Conservation (phyloP, 2,113 vertebrate species). For the Channa maculata region DNA sequence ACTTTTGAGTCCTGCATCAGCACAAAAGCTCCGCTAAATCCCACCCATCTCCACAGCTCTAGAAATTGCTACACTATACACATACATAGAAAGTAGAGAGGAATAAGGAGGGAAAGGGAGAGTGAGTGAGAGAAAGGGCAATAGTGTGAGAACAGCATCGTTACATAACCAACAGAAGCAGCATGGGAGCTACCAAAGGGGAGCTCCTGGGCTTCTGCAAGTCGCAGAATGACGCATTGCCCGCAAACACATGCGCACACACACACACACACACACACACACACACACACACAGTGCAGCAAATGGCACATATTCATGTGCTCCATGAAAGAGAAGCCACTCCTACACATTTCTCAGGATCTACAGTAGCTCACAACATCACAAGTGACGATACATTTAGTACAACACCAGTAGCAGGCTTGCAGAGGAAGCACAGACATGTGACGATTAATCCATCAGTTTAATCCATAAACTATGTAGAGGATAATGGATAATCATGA, state of each 20-base stretch:
- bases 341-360: slow-evolving; percentile 55
- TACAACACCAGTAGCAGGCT: slow-evolving; percentile 9
- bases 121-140: slow-evolving; percentile 31
- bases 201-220: slow-evolving; percentile 74
- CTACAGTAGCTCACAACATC: slow-evolving; percentile 20
- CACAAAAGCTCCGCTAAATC: slow-evolving; percentile 48
- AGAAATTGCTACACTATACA: slow-evolving; percentile 20
- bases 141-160: slow-evolving; percentile 60
- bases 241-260: slow-evolving; percentile 36
- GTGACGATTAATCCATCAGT: slow-evolving; percentile 38
- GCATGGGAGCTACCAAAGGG: slow-evolving; percentile 73
- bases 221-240: slow-evolving; percentile 75
- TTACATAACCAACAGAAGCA: slow-evolving; percentile 72
- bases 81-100: slow-evolving; percentile 28
- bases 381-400: slow-evolving; percentile 33
- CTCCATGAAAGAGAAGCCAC: slow-evolving; percentile 42
- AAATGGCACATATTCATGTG: slow-evolving; percentile 53
- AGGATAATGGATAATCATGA: not conserved
- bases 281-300: slow-evolving; percentile 50
- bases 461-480: slow-evolving; percentile 28
- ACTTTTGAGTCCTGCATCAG: slow-evolving; percentile 5
- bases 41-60: slow-evolving; percentile 12
- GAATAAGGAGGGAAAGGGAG: slow-evolving; percentile 13
- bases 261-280: slow-evolving; percentile 33
- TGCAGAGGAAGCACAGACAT: slow-evolving; percentile 32